These are phyloP conservation scores for Littorina saxatilis DNA, from an alignment of 1,140 invertebrate species.

Conservation along the genomic window DNA sequence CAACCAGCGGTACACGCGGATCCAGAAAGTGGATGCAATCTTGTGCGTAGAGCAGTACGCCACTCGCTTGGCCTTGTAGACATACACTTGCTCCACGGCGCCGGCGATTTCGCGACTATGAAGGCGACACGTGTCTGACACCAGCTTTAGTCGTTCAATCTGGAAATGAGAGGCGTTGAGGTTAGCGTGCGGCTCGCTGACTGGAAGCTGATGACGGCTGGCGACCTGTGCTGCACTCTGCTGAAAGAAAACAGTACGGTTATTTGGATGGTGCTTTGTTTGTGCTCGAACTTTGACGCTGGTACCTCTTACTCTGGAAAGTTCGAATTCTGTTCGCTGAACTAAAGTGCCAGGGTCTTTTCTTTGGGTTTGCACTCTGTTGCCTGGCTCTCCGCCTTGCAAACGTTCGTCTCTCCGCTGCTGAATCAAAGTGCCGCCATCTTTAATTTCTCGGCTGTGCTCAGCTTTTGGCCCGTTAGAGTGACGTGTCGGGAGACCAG, in stretches of 20 bases:
- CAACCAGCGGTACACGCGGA: slow-evolving; percentile 36
- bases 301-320: background rate
- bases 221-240: background rate
- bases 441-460: no score
- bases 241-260: background rate
- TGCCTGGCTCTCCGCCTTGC: no score
- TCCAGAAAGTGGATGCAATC: slow-evolving; percentile 43
- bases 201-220: background rate
- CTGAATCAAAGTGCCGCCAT: no score
- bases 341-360: no score
- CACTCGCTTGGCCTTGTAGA: slow-evolving; percentile 11
- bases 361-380: no score
- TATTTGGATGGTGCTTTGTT: background rate
- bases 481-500: no score
- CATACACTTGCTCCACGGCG: background rate
- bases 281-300: background rate
- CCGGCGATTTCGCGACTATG: background rate
- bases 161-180: background rate
- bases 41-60: slow-evolving; percentile 42
- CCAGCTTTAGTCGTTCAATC: background rate
- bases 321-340: background rate
- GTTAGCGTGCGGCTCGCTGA: background rate
- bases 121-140: background rate
- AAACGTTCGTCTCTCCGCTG: no score
- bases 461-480: no score